A percentile compares a stretch with the other conserved stretches of the same genome.
These are phyloP conservation scores for Andrena bucephala DNA, from an alignment of 2,888 invertebrate genomes.

Conservation along the genomic window DNA sequence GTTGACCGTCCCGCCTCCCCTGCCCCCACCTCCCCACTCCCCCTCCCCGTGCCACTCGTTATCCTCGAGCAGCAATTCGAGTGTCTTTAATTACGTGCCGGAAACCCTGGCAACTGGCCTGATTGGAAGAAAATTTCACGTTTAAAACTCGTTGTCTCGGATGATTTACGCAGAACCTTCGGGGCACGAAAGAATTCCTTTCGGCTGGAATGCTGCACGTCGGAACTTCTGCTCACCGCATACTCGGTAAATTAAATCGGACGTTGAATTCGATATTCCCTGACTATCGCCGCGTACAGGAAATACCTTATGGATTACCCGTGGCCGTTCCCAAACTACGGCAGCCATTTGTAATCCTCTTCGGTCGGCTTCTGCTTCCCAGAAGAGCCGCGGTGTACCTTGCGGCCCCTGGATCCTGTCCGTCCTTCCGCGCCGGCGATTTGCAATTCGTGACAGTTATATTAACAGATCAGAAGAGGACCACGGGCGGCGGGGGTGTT, in stretches of 20 bases:
- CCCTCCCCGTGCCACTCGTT: slow-evolving; percentile 55
- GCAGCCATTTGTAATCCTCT: slow-evolving; percentile 75
- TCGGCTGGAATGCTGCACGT: slow-evolving; percentile 9
- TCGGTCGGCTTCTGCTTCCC: slow-evolving; percentile 68
- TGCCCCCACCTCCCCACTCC: neutral
- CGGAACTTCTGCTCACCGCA: slow-evolving; percentile 9
- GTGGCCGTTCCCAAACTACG: slow-evolving; percentile 63
- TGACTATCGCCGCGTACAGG: slow-evolving; percentile 42
- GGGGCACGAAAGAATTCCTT: slow-evolving; percentile 30
- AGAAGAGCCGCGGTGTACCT: slow-evolving; percentile 70
- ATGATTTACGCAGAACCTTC: slow-evolving; percentile 38
- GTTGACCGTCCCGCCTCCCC: slow-evolving; percentile 51
- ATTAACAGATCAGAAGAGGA: slow-evolving; percentile 60
- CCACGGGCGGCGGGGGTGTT: slow-evolving; percentile 33
- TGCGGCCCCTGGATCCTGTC: slow-evolving; percentile 70
- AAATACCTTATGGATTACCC: slow-evolving; percentile 63
- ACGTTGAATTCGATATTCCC: slow-evolving; percentile 55
- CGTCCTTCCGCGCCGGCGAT: slow-evolving; percentile 69
- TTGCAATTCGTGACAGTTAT: slow-evolving; percentile 73
- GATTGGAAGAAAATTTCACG: slow-evolving; percentile 71
- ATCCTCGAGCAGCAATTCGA: slow-evolving; percentile 70
- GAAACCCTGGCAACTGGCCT: slow-evolving; percentile 64
- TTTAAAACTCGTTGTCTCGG: slow-evolving; percentile 18
- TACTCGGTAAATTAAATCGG: slow-evolving; percentile 52
- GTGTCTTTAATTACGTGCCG: slow-evolving; percentile 74